A percentile compares a stretch with the other conserved stretches of the same genome.
These are phyloP conservation scores for Drosophila suzukii DNA, from an alignment of 1,140 invertebrate genomes.

Conservation along the genomic window DNA sequence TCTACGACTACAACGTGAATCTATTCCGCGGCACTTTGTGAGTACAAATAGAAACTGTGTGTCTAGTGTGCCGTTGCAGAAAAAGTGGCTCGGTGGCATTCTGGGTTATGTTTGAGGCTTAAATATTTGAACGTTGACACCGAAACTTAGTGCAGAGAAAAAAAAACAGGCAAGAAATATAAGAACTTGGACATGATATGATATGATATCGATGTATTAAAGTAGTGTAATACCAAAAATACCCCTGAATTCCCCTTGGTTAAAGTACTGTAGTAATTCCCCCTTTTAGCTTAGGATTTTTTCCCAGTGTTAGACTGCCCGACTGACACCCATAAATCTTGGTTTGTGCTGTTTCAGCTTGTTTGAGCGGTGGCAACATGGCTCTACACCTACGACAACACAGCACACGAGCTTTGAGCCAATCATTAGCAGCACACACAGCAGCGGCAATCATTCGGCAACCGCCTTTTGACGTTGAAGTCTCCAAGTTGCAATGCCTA, in stretches of 20 bases:
- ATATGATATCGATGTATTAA: neutral
- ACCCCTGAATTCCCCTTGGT: too few relatives aligned
- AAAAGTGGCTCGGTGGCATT: conserved; percentile 40
- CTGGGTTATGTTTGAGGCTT: conserved; percentile 57
- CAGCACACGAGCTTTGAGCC: conserved; percentile 51
- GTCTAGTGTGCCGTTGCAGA: conserved; percentile 5
- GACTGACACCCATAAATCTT: conserved; percentile 32
- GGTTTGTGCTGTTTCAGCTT: conserved; percentile 22
- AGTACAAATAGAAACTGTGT: conserved; percentile 84
- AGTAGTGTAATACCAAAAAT: too few relatives aligned
- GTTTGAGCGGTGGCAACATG: conserved; percentile 50
- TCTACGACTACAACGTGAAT: conserved; percentile 93
- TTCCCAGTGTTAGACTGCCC: conserved; percentile 13
- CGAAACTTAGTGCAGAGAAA: conserved; percentile 23
- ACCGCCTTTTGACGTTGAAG: conserved; percentile 38
- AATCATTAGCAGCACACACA: conserved; percentile 61
- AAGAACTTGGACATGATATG: neutral
- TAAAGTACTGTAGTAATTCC: too few relatives aligned
- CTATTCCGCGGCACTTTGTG: conserved; percentile 89
- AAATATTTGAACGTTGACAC: conserved; percentile 57
- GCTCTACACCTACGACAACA: conserved; percentile 65
- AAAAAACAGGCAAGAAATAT: neutral
- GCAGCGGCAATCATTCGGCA: conserved; percentile 29
- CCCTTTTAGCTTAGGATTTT: neutral
- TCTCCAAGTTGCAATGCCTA: conserved; percentile 40